Base-by-base conservation (phyloP, 2,888 invertebrate genomes). In the Enchytraeus crypticus region DNA sequence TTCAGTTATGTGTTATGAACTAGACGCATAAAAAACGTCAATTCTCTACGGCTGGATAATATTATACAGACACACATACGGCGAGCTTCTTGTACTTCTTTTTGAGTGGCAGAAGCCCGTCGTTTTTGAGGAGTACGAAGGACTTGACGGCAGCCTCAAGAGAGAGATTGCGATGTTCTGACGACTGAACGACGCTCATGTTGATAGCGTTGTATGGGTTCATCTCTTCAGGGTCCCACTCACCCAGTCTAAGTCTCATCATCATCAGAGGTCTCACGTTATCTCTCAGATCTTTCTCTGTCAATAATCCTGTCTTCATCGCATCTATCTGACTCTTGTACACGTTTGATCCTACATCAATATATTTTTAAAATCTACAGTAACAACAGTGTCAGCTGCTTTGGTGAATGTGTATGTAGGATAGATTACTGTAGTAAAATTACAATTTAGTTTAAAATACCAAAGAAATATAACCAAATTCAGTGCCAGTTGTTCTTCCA, bases 91-190 rank as follows among this genome's bases (percentile, higher is more conserved):
- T 54, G n/a, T 64, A 53, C 18, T 49, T 57, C 30, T 51, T 3
- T 27, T 61, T 61, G 14, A 74, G 47, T n/a, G 66, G 66, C 21
- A 66, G 60, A 1, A 63, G 21, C 2, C 47, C 47, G 23, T 68
- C 45, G 49, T 74, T 72, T 60, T 75, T 75, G 54, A 75, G 64
- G 58, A 75, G 60, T 3, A 74, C 74, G 62, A 74, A 72, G n/a
- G 72, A 67, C 62, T 71, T 71, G 63, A 68, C 66, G 29, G 75
- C 74, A 14, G 74, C 73, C 43, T 68, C 62, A 1, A 73, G 26
- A 5, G 72, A 66, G 18, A 72, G 65, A 18, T 65, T 46, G 32
- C 68, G 54, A 51, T 73, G 73, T 2, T 51, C 64, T n/a, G 32
- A 32, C 47, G 64, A 66, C 59, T 71, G 66, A 1, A 71, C 59